Evolutionary conservation across 2,888 invertebrate species (phyloP), one percentile per base, ranked within the genome.

Genomic region (Flexamia atlantica): DNA sequence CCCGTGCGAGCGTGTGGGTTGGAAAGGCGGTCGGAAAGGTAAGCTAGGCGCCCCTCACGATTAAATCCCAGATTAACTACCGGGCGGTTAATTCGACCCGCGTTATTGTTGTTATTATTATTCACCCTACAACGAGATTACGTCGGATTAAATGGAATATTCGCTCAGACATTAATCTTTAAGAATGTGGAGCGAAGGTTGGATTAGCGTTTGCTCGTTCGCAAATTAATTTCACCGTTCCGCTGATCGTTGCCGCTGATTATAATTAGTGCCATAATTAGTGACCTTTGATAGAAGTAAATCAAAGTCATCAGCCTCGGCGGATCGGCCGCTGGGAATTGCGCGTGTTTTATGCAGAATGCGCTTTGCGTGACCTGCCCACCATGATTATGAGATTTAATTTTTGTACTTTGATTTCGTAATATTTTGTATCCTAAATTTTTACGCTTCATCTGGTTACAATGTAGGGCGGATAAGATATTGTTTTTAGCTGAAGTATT

Each of bases 21-120:
- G n/a, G n/a, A 36, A 9, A 7, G 36, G 36, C 36, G 4, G 36
- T 7, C 5, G 36, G 36, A 9, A 36, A 36, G 36, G 53, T 81
- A 81, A 81, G 36, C 81, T 57, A 25, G 32, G 53, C 60, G 7
- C 36, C 32, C 53, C 53, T 23, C 53, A 20, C 57, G 28, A 17
- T 64, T 64, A 64, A 64, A 40, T 17, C 42, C 60, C 28, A 28
- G 81, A 60, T 81, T 81, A 81, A 42, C 81, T 9, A 25, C 81
- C 40, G 23, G 32, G 46, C 82, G 46, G 81, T 68, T 82, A 70
- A 70, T 82, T 82, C 70, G 17, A 64, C 81, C 32, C 28, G 82
- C 53, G 70, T 70, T 82, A 70, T 70, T 81, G 81, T 79, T 80
- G 80, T 82, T 82, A 82, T 82, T 82, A 82, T 70, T 50, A 81